Evolutionary conservation across 1,140 invertebrate genomes (phyloP), one percentile per base, ranked within the genome.

Genomic region (Sarcophaga bullata): DNA sequence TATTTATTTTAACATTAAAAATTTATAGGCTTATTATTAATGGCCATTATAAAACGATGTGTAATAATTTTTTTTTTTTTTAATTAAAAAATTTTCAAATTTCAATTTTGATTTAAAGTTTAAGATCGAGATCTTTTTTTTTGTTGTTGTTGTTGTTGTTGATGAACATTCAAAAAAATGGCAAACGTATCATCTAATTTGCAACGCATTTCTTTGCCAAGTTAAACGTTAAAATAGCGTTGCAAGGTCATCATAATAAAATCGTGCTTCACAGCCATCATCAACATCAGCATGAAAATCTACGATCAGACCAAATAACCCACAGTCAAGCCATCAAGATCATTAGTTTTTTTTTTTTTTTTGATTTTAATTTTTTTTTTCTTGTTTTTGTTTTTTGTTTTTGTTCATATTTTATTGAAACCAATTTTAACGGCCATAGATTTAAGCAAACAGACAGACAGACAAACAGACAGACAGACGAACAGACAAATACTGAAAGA

Each of bases 201-300:
- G 75, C 48, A 78, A 78, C 75, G 75, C 75, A 78, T 78, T 78
- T 78, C 75, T 78, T 78, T 78, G 75, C 75, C 75, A 78, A 78
- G 75, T 78, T 78, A 78, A 78, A 50, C 75, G 75, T 78, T 78
- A 78, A 78, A 50, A 78, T 78, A 78, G 49, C 75, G 75, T 78
- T 78, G 75, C 75, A 78, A 78, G 75, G 75, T 78, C 75, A 78
- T 8, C 48, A 25, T 72, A n/a, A 50, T 19, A 78, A 78, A 78
- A 78, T 78, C 75, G 75, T 78, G 75, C 48, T 52, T 78, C 19
- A 78, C 49, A 78, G 48, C 48, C 62, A 68, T 68, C 17, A 68
- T 68, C 62, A 37, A 37, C 62, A 68, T 15, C 73, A 76, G 48
- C 25, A 73, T 6, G 10, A 73, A 47, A 73, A 37, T 46, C 9